Percentiles rank a stretch among this genome's conserved stretches.
Conservation (phyloP, 1,140 invertebrate species). For the Harlomillsia oculata region DNA sequence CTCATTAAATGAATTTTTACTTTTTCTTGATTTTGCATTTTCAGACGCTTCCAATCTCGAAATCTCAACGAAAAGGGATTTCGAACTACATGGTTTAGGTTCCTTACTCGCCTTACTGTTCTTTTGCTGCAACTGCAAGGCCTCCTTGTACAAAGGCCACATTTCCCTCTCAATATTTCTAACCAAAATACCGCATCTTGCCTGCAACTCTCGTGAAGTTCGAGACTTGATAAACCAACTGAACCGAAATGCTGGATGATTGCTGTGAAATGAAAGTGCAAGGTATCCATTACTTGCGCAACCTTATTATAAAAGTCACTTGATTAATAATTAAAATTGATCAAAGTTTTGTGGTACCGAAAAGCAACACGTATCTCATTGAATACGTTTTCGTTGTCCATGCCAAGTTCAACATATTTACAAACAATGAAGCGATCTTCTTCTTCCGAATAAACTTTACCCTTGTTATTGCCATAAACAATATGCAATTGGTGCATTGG, state of each 20-base stretch:
- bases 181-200: constrained; percentile 95
- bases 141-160: no score
- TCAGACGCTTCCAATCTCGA: no score
- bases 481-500: constrained; percentile 96
- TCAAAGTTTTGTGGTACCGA: constrained; percentile 46
- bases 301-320: not conserved
- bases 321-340: not conserved
- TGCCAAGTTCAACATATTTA: constrained; percentile 96
- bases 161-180: constrained; percentile 91
- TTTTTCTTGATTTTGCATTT: no score
- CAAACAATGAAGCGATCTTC: constrained; percentile 98
- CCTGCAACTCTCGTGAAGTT: constrained; percentile 89
- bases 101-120: no score
- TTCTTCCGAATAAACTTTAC: constrained; percentile 98
- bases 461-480: constrained; percentile 94
- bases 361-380: constrained; percentile 90
- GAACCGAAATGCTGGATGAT: constrained; percentile 91
- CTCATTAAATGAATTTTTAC: no score
- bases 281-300: not conserved
- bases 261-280: constrained; percentile 41
- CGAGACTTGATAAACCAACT: constrained; percentile 99
- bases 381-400: constrained; percentile 98
- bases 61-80: no score
- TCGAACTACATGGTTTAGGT: no score
- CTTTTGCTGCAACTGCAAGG: no score